These are phyloP conservation scores for Pyrrhopygopsis socrates DNA, from an alignment of 2,888 invertebrate genomes.

Conservation along the genomic window DNA sequence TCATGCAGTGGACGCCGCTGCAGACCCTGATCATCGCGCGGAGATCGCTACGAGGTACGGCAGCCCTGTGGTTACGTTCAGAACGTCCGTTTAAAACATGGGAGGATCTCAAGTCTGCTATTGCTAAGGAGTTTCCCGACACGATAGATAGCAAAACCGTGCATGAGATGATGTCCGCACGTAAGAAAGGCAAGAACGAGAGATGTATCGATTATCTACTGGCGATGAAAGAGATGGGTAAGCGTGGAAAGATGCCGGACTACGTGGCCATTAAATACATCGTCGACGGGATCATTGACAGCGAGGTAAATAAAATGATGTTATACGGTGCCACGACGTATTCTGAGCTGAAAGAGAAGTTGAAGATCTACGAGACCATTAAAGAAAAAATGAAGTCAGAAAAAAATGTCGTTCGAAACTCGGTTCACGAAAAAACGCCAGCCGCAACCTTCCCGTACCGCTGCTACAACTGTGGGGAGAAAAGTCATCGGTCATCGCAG, in stretches of 20 bases:
- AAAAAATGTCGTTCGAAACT: too few relatives aligned
- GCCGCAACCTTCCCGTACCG: too few relatives aligned
- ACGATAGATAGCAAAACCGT: conserved; percentile 13
- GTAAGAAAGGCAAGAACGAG: too few relatives aligned
- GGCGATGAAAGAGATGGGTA: too few relatives aligned
- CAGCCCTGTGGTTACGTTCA: not conserved
- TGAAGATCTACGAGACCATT: conserved; percentile 59
- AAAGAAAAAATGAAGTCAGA: too few relatives aligned
- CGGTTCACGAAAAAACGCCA: too few relatives aligned
- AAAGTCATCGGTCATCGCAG: not conserved
- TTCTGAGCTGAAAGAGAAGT: conserved; percentile 66
- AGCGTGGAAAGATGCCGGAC: not conserved
- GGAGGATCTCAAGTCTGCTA: not conserved
- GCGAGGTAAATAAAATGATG: conserved; percentile 67
- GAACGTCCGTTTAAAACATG: not conserved
- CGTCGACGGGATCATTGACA: conserved; percentile 74
- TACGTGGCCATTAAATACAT: not conserved
- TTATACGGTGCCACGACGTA: conserved; percentile 77
- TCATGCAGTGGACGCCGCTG: conserved; percentile 48
- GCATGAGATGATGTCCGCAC: conserved; percentile 71
- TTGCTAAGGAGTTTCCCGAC: not conserved
- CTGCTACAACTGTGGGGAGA: not conserved
- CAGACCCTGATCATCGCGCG: conserved; percentile 46
- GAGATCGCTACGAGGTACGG: conserved; percentile 20
- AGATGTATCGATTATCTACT: conserved; percentile 81